Percentiles rank a stretch among this genome's conserved stretches.
These are phyloP conservation scores for Zaprionus africanus DNA, from an alignment of 1,140 invertebrate species.

Conservation along the genomic window DNA sequence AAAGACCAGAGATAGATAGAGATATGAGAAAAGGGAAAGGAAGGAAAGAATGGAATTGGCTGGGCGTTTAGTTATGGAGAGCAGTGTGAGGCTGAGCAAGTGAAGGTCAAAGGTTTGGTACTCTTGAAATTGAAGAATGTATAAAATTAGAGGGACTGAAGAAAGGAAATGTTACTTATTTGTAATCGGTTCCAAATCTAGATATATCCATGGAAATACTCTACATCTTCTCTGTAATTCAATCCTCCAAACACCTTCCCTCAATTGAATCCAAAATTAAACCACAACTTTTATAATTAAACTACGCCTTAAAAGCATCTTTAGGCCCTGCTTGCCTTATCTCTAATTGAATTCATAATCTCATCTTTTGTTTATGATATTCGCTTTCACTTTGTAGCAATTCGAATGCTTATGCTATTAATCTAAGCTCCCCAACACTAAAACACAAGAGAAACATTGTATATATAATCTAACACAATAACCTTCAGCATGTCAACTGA, in stretches of 20 bases:
- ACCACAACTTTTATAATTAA: constrained; percentile 14
- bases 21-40: background rate
- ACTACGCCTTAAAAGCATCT: constrained; percentile 29
- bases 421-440: constrained; percentile 34
- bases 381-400: background rate
- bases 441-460: constrained; percentile 27
- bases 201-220: background rate
- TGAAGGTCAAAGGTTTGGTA: background rate
- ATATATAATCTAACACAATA: constrained; percentile 57
- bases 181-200: background rate
- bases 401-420: constrained; percentile 44
- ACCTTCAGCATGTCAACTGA: constrained; percentile 51
- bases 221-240: background rate
- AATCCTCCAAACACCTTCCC: background rate
- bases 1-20: background rate
- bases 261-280: background rate
- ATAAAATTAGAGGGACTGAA: too few relatives aligned
- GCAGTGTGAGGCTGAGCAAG: background rate
- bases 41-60: background rate
- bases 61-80: background rate
- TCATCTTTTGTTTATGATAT: constrained; percentile 18
- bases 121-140: background rate
- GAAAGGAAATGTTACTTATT: background rate
- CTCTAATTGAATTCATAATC: constrained; percentile 37
- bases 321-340: background rate